These are phyloP conservation scores for Coregonus sp. DNA, from an alignment of 2,797 vertebrate species.

Conservation along the genomic window DNA sequence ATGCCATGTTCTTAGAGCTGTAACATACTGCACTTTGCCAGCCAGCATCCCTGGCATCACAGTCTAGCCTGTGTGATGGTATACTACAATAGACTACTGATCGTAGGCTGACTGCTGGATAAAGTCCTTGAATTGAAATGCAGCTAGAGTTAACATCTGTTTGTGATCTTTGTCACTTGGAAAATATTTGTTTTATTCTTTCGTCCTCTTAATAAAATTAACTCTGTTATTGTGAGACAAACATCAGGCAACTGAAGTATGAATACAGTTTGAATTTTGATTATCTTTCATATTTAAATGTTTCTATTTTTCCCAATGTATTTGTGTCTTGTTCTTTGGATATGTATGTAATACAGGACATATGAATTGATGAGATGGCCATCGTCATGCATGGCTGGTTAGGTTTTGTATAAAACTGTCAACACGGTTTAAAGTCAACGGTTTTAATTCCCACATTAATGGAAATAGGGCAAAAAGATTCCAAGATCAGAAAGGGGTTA, in stretches of 20 bases:
- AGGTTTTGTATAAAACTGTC: slow-evolving; percentile 28
- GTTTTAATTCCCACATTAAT: slow-evolving; percentile 23
- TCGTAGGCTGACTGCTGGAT: not conserved
- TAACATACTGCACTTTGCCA: not conserved
- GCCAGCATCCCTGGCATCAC: slow-evolving; percentile 1
- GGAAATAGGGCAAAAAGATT: slow-evolving; percentile 9
- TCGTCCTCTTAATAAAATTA: not conserved
- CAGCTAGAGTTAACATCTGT: not conserved
- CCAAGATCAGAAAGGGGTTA: slow-evolving; percentile 15
- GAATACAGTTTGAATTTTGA: not conserved
- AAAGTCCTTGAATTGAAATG: not conserved
- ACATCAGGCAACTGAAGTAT: not conserved
- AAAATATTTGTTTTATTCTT: not conserved
- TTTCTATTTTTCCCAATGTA: not conserved
- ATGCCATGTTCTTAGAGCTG: slow-evolving; percentile 61
- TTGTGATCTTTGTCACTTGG: not conserved
- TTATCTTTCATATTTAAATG: not conserved
- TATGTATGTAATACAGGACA: slow-evolving; percentile 5
- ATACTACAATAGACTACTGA: slow-evolving; percentile 30
- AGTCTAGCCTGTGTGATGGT: slow-evolving; percentile 29
- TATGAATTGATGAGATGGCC: slow-evolving; percentile 6
- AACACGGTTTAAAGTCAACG: slow-evolving; percentile 25
- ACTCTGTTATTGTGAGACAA: not conserved
- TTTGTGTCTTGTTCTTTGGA: slow-evolving; percentile 15
- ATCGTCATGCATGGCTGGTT: slow-evolving; percentile 11